Evolutionary conservation across 2,888 invertebrate genomes (phyloP).

Genomic region (Metellina segmentata): DNA sequence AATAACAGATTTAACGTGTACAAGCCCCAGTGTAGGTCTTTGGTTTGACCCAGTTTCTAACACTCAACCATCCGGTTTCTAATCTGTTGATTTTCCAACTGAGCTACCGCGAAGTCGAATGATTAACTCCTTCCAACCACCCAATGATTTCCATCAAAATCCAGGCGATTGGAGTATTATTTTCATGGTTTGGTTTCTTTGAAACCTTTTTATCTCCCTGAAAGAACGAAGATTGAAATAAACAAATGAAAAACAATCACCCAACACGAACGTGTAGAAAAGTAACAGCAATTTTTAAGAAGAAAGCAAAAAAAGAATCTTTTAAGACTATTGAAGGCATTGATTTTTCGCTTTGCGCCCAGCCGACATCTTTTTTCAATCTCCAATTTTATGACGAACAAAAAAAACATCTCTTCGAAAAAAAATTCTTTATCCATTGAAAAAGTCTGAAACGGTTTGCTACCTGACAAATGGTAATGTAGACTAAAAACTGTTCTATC

Average conservation of each 20-base stretch:
- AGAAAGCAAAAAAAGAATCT: not conserved
- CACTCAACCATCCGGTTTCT: too few species aligned
- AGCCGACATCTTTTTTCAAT: not conserved
- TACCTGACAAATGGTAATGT: conserved; percentile 37
- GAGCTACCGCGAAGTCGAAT: too few species aligned
- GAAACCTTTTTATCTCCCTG: not conserved
- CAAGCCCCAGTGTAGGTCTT: too few species aligned
- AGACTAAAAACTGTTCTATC: conserved; percentile 24
- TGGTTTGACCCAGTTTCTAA: too few species aligned
- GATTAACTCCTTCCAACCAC: too few species aligned
- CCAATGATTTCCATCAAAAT: not conserved
- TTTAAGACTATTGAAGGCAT: conserved; percentile 6
- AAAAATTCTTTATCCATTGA: not conserved
- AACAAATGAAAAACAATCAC: not conserved
- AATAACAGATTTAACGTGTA: too few species aligned
- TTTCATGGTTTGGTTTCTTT: not conserved
- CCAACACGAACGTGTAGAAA: not conserved
- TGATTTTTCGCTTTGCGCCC: conserved; percentile 36
- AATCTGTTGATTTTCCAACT: too few species aligned
- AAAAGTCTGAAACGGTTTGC: conserved; percentile 17
- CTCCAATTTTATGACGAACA: not conserved
- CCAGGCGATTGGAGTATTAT: not conserved
- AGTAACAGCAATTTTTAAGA: conserved; percentile 17
- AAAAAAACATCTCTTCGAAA: not conserved
- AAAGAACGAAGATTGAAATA: not conserved